Evolutionary conservation across 2,113 vertebrate species (phyloP).

Genomic region (Accipiter cooperii): DNA sequence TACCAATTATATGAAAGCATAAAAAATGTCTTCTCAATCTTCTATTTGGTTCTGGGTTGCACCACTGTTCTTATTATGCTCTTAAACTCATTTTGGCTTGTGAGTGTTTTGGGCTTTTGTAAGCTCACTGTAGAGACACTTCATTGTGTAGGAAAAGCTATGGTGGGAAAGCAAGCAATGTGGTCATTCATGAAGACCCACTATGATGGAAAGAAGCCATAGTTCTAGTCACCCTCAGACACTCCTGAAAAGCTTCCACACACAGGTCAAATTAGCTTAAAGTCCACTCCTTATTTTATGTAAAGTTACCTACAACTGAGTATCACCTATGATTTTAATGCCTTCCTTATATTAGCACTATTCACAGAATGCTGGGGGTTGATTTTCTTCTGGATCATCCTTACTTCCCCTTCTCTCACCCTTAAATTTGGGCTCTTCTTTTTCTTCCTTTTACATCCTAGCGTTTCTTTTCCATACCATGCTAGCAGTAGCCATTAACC

Average conservation of each 20-base stretch:
- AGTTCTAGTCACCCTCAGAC: not conserved
- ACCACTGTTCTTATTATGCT: not conserved
- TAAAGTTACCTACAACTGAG: not conserved
- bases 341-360: not conserved
- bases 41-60: not conserved
- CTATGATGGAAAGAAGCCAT: not conserved
- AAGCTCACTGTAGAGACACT: not conserved
- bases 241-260: not conserved
- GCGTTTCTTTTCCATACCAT: not conserved
- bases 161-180: not conserved
- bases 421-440: not conserved
- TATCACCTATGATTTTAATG: not conserved
- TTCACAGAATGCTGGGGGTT: not conserved
- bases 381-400: not conserved
- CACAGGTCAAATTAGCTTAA: not conserved
- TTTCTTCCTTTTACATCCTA: not conserved
- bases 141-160: not conserved
- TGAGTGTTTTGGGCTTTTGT: not conserved
- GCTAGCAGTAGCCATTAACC: not conserved
- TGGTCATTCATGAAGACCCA: not conserved
- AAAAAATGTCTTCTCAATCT: not conserved
- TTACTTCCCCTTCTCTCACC: rapidly evolving
- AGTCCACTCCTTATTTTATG: not conserved
- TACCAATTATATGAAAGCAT: not conserved
- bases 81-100: not conserved